Evolutionary conservation across 1,140 invertebrate genomes (phyloP), one percentile per base, ranked within the genome.

Genomic region (Aplysia californica): DNA sequence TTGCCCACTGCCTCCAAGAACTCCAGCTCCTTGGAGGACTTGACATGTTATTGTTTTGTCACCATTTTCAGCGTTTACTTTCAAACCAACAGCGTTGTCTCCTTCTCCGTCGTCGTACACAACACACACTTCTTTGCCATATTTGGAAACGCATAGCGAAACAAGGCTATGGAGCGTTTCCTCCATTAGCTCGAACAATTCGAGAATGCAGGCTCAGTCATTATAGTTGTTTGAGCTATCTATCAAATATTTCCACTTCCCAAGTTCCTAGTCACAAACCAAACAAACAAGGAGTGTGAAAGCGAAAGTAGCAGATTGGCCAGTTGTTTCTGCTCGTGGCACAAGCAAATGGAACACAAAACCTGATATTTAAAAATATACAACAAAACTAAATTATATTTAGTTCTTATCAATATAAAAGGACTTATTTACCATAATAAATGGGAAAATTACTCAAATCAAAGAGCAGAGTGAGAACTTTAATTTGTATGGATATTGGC

Each of bases 131-230:
- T 70, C 1, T 3, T 70, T 26, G 29, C 31, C 44, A 26, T 70
- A 33, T n/a, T 39, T 3, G 1, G 41, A 50, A 35, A 23, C 68
- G 58, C 68, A 31, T 33, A 56, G 31, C 33, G 38, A n/a, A 35
- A 70, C 50, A 70, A 70, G 68, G 1, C 58, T 33, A 35, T 70
- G 68, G 3, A 70, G 50, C 29, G 4, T 44, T 50, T 59, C 31
- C 58, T 23, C 31, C 5, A 23, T 59, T 29, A 23, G n/a, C n/a
- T 10, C 10, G 10, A 10, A 50, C n/a, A 50, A 50, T n/a, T 50
- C 10, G 44, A 50, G 44, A 50, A 10, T 50, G 44, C n/a, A n/a
- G 10, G 10, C 10, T 15, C n/a, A 50, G 10, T 50, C 44, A 50
- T 50, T 50, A 15, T n/a, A 50, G n/a, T 15, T 50, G 44, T n/a